These are phyloP conservation scores for Iselma pallidipennis DNA, from an alignment of 2,888 invertebrate genomes.

Conservation along the genomic window DNA sequence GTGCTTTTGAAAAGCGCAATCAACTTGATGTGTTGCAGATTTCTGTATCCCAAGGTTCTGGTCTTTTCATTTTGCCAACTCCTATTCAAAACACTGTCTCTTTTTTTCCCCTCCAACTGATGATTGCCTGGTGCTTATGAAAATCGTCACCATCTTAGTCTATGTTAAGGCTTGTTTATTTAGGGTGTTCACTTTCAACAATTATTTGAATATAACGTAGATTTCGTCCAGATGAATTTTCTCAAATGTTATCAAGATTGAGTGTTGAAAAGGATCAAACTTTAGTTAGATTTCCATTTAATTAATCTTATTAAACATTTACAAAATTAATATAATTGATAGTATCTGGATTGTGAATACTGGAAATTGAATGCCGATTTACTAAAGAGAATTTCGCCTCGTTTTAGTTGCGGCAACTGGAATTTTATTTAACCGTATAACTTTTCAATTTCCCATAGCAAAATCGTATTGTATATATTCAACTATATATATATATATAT, in stretches of 20 bases:
- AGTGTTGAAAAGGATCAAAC: too few species aligned
- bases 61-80: not conserved
- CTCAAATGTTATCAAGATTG: too few species aligned
- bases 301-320: not conserved
- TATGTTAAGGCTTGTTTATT: not conserved
- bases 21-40: conserved; percentile 13
- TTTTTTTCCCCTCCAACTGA: not conserved
- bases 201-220: not conserved
- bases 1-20: conserved; percentile 13
- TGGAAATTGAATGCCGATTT: not conserved
- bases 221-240: not conserved
- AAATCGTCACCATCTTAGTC: not conserved
- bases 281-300: not conserved
- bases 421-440: conserved; percentile 52
- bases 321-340: not conserved
- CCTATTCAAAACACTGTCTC: not conserved
- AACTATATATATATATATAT: not conserved
- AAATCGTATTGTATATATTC: conserved; percentile 41
- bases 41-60: not conserved
- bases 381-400: not conserved
- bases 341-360: not conserved
- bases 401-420: conserved; percentile 23
- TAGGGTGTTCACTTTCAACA: not conserved
- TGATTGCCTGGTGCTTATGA: not conserved
- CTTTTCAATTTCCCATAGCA: conserved; percentile 51